Evolutionary conservation across 2,113 vertebrate species (phyloP), one percentile per base, ranked within the genome.

Genomic region (Ceyx melanurus): DNA sequence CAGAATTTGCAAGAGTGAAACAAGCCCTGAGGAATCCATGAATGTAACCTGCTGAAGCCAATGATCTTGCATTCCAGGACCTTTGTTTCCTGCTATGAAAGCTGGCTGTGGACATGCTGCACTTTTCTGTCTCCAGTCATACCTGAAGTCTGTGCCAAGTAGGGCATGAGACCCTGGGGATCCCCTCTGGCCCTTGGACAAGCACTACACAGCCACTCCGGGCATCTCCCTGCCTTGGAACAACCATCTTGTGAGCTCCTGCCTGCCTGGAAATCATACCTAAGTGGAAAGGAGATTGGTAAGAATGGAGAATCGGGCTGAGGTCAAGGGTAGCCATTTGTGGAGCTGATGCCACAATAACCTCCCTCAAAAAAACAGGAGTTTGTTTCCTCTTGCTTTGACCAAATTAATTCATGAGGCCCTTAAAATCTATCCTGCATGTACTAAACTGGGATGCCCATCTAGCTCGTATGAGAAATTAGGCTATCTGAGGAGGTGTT

Each of bases 401-500:
- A 64, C n/a, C 56, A 73, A 92, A 94, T 89, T 86, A 95, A 80
- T 86, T 83, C 4, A 66, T 31, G 6, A 92, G 80, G n/a, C 31
- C 84, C 11, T 94, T 86, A 86, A 92, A 92, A 57, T 26, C 15
- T 62, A 87, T 85, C 74, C 92, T 84, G 53, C 10, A 6, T 3
- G 18, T 46, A 40, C 25, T 70, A 45, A 96, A 73, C 20, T 86
- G 33, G 65, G 75, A 88, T 94, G 45, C 46, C 35, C 62, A 57
- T 6, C 60, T 40, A 83, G 53, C 1, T 2, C 54, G 66, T 54
- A 80, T 54, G 71, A 67, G 70, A 88, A 92, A 92, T 74, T 5
- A 70, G 72, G 81, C 40, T 88, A 87, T 73, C 48, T 60, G 64
- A 95, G 70, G 66, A 95, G 84, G 88, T 76, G 93, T 33, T 92